These are phyloP conservation scores for Saturnia japonica DNA, from an alignment of 2,888 invertebrate genomes.

Conservation along the genomic window DNA sequence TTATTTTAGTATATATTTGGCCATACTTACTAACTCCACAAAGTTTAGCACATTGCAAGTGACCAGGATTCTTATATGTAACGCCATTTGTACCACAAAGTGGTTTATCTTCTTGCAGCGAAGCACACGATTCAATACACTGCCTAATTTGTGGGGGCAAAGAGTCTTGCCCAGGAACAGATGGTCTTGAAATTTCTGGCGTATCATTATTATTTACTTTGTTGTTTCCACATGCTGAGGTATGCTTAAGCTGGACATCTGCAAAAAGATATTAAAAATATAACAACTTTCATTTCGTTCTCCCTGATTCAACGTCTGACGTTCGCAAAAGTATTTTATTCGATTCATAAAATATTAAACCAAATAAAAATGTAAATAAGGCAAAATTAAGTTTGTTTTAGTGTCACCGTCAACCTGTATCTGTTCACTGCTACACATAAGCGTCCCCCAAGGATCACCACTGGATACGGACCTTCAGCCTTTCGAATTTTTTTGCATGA, in stretches of 20 bases:
- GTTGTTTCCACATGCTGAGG: slow-evolving; percentile 23
- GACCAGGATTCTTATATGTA: too few species aligned
- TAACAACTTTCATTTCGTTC: background rate
- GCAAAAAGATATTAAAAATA: slow-evolving; percentile 23
- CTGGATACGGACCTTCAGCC: too few species aligned
- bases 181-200: slow-evolving; percentile 10
- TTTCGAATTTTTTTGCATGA: too few species aligned
- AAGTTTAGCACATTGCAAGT: too few species aligned
- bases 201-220: slow-evolving; percentile 13
- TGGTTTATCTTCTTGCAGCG: slow-evolving; percentile 67
- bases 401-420: too few species aligned
- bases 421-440: too few species aligned
- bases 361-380: too few species aligned
- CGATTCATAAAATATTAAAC: too few species aligned
- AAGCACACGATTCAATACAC: slow-evolving; percentile 33
- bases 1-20: background rate
- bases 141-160: background rate
- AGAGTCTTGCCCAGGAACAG: background rate
- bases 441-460: too few species aligned
- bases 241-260: slow-evolving; percentile 33
- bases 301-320: too few species aligned
- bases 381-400: too few species aligned
- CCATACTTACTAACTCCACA: slow-evolving; percentile 48
- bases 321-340: too few species aligned
- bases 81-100: slow-evolving; percentile 66